Evolutionary conservation across 2,888 invertebrate species (phyloP).

Genomic region (Tridacna crocea): DNA sequence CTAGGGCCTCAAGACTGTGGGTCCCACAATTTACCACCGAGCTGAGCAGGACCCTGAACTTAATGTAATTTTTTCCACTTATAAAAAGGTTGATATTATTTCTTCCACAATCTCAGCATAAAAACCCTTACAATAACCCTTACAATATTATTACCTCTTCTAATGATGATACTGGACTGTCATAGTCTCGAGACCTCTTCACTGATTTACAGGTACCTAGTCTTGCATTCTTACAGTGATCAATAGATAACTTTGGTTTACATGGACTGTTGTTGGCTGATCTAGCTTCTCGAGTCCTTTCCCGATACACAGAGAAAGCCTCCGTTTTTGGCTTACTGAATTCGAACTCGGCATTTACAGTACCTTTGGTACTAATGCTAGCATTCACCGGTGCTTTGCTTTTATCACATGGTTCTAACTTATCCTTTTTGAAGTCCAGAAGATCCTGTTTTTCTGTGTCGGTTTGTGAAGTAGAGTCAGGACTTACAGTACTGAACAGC

Average conservation of each 20-base stretch:
- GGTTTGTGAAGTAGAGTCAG: constrained; percentile 60
- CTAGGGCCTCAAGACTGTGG: no score
- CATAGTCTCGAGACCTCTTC: constrained; percentile 48
- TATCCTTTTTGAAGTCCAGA: constrained; percentile 44
- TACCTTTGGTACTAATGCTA: constrained; percentile 1
- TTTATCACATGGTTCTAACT: constrained; percentile 39
- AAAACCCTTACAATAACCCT: no score
- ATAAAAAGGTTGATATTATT: no score
- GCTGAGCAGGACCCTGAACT: no score
- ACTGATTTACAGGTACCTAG: constrained; percentile 42
- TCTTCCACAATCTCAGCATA: no score
- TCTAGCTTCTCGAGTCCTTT: constrained; percentile 27
- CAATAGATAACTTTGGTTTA: constrained; percentile 40
- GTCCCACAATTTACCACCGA: no score
- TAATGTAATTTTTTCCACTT: no score
- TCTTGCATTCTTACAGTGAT: constrained; percentile 28
- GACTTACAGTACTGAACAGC: constrained; percentile 59
- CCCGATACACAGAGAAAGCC: constrained; percentile 51
- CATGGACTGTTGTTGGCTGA: constrained; percentile 52
- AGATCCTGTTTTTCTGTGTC: constrained; percentile 60
- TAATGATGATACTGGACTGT: constrained; percentile 57
- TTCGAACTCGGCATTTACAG: constrained; percentile 23
- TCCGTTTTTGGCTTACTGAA: constrained; percentile 56
- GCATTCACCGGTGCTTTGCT: constrained; percentile 23
- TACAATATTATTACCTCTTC: constrained; percentile 50